Evolutionary conservation across 1,140 invertebrate genomes (phyloP), one percentile per base, ranked within the genome.

Genomic region (Protaetia brevitarsis): DNA sequence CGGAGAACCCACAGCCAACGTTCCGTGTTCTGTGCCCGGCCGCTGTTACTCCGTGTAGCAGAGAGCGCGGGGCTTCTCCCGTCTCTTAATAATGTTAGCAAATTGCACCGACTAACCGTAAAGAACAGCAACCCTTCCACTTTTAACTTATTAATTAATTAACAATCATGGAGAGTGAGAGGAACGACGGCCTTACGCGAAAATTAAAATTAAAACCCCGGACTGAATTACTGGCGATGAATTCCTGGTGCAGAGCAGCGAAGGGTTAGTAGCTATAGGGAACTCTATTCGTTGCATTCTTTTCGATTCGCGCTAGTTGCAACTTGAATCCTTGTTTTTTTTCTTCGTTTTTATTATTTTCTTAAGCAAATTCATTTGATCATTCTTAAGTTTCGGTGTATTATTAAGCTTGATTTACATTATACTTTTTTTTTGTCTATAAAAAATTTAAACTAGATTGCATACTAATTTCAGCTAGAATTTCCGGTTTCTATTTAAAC

Each of bases 71-170:
- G 63, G 34, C 21, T 41, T 31, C 27, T 27, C 16, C 19, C 41
- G 41, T 70, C 73, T 75, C 75, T 76, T 77, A 77, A 77, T 77
- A 77, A 76, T 69, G 72, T 74, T 72, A 72, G 75, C 75, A 72
- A 76, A 75, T 74, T 74, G 75, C 73, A 74, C 61, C 68, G 72
- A 71, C 69, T 70, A 70, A 73, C 72, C 73, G 74, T 75, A 75
- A 75, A 74, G 74, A 73, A 74, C 71, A 70, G 66, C 70, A 70
- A 68, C 66, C 69, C 70, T 69, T 70, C 71, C 65, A 69, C 70
- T 71, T 69, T 69, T 67, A 71, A 77, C 73, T 77, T 77, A 77
- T 77, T 77, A 77, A 77, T 77, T 77, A 77, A 77, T 77, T 77
- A 77, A 77, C 75, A 77, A 77, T 77, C 75, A 77, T 77, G 71